Conservation (phyloP, 2,797 vertebrate species). For the Gallinago stenura region DNA sequence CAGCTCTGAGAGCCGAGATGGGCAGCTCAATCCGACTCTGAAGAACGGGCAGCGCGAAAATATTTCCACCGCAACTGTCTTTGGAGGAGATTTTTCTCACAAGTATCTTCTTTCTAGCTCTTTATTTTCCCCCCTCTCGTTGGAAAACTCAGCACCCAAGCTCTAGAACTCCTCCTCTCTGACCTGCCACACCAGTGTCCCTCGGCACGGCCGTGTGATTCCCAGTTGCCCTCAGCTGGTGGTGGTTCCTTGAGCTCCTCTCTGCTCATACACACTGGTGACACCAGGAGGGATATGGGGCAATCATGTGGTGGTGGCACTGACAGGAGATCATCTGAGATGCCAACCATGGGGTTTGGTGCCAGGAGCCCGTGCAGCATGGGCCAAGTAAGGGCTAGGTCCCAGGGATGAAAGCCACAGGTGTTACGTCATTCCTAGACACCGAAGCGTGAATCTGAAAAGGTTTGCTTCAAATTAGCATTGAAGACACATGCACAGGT, state of each 20-base stretch:
- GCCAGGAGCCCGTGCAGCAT: background rate
- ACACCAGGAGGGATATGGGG: background rate
- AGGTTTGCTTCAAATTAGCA: conserved; percentile 29
- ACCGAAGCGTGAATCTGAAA: background rate
- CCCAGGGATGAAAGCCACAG: background rate
- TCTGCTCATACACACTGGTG: fast-evolving
- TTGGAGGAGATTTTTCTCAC: background rate
- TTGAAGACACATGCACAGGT: conserved; percentile 27
- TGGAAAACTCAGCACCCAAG: background rate
- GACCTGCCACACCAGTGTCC: background rate
- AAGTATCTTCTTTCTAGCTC: background rate
- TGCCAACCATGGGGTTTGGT: background rate
- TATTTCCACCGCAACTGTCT: background rate
- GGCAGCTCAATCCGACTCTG: conserved; percentile 46
- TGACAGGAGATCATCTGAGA: background rate
- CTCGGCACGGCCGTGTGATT: background rate
- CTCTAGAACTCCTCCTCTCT: background rate
- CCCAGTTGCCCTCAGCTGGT: background rate
- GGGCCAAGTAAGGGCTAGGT: background rate
- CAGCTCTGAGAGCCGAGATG: background rate
- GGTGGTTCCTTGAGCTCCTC: background rate
- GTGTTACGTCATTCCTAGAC: background rate
- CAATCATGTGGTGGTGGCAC: background rate
- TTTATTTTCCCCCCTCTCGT: background rate
- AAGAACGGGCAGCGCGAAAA: background rate